Evolutionary conservation across 2,888 invertebrate genomes (phyloP), one percentile per base, ranked within the genome.

Genomic region (Minunthozetes semirufus): DNA sequence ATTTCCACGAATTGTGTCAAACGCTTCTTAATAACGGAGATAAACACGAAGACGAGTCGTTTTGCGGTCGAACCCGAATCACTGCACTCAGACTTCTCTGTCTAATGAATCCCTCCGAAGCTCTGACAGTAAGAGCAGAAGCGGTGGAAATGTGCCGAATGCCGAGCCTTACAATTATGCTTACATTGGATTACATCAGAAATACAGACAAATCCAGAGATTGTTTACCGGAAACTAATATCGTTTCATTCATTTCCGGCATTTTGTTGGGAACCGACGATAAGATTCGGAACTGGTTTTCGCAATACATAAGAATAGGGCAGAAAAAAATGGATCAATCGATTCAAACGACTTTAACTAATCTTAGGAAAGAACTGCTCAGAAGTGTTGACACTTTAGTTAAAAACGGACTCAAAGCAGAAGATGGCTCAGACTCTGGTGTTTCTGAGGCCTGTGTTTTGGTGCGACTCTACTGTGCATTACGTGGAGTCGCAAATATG

Each of bases 251-350:
- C 83, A 88, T 95, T 76, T 93, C 94, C 59, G 94, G 96, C 6
- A 85, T 96, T 72, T 84, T 94, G 76, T 86, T 97, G 63, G 94
- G 96, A 19, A 93, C 91, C 81, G 95, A 96, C 83, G 91, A 92
- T 81, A 89, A 89, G 78, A 89, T 93, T 3, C 87, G 95, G 80
- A 90, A 90, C 74, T 97, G 96, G 96, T 94, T 96, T 83, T 93
- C 94, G 0, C 87, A 91, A 81, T 96, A 93, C 81, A 88, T 96
- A 68, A 88, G 94, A 75, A 91, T 90, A 79, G 90, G 92, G 0
- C 93, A 93, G 80, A 92, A 92, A 76, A 0, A 76, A 22, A 74
- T 71, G 22, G 76, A 76, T n/a, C 53, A 59, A 63, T 68, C 46
- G 22, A 63, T 25, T 8, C 33, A 46, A 46, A 66, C 74, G n/a